Conservation (phyloP, 2,888 invertebrate species). For the Bimastos eiseni region DNA sequence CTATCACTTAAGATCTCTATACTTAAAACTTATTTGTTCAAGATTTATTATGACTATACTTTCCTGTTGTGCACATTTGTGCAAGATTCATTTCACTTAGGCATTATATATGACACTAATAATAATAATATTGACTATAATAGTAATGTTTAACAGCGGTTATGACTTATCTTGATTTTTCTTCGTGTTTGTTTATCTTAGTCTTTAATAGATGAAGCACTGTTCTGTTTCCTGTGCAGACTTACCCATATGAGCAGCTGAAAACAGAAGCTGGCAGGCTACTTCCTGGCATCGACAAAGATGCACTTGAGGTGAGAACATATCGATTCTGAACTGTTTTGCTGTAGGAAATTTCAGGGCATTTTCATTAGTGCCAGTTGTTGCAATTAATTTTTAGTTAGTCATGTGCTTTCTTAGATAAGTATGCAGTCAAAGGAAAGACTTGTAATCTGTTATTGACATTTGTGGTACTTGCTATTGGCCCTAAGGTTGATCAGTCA, state of each 20-base stretch:
- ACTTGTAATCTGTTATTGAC: neutral
- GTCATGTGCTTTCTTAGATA: neutral
- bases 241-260: constrained; percentile 35
- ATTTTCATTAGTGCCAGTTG: neutral
- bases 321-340: neutral
- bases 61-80: no score
- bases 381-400: neutral
- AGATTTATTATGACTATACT: no score
- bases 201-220: neutral
- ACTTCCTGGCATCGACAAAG: constrained; percentile 36
- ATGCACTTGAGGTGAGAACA: constrained; percentile 35
- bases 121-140: no score
- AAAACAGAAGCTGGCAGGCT: constrained; percentile 25
- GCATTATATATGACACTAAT: no score
- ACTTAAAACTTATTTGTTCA: no score
- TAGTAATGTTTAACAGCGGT: no score
- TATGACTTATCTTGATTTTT: neutral
- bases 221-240: constrained; percentile 22
- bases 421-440: neutral
- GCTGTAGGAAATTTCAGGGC: neutral
- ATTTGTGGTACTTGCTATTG: neutral
- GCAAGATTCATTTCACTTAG: no score
- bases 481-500: neutral
- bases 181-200: neutral
- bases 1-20: no score